phyloP scores from a whole-genome alignment of 1,140 invertebrate genomes.

The Globodera ellingtonae region DNA sequence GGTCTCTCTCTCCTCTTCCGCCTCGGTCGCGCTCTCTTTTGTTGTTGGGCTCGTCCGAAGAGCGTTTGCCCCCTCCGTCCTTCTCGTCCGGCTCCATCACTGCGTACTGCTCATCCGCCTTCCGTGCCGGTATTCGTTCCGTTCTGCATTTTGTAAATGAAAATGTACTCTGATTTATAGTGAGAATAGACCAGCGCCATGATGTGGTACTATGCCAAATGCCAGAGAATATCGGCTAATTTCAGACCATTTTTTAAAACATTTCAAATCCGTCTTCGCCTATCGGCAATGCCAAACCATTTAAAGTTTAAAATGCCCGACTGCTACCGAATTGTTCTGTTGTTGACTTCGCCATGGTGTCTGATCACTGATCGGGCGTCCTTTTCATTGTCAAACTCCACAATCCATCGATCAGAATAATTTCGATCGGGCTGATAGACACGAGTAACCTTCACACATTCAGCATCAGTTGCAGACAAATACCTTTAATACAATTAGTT shows the following conservation, averaged over 20 bases:
- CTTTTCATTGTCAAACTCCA: conserved; percentile 35
- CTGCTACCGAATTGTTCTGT: conserved; percentile 25
- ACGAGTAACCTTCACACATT: conserved; percentile 31
- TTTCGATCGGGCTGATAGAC: conserved; percentile 36
- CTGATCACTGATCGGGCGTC: conserved; percentile 27
- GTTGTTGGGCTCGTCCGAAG: conserved; percentile 13
- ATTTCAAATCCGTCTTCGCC: too few species aligned
- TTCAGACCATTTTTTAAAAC: too few species aligned
- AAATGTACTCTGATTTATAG: too few species aligned
- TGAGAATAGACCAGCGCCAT: too few species aligned
- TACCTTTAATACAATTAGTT: conserved; percentile 1
- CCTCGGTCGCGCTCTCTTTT: background rate
- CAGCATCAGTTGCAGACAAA: conserved; percentile 9
- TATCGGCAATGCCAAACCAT: background rate
- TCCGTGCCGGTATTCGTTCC: conserved; percentile 28
- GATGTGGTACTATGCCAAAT: too few species aligned
- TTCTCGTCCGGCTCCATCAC: conserved; percentile 32
- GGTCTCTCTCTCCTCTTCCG: conserved; percentile 6
- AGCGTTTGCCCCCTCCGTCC: background rate
- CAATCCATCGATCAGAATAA: conserved; percentile 40
- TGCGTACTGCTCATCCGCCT: conserved; percentile 38
- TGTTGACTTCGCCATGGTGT: conserved; percentile 34
- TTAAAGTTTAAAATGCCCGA: background rate
- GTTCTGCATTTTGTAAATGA: conserved; percentile 15
- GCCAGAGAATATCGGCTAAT: too few species aligned